Evolutionary conservation across 92 coral and sea anemone genomes (phyloP).

Genomic region (Porites rus): DNA sequence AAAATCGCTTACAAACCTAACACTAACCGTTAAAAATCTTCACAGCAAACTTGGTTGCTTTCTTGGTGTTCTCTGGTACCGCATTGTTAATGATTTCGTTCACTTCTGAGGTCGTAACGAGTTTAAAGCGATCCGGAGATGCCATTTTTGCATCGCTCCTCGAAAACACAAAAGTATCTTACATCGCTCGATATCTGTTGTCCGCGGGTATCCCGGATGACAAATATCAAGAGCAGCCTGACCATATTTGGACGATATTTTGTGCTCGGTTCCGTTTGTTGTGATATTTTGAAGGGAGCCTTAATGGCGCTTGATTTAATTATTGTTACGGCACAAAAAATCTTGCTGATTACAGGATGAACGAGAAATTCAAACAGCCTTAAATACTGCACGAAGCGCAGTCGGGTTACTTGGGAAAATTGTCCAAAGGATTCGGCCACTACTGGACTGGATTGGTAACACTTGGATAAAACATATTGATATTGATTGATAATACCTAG

Average conservation of each 20-base stretch:
- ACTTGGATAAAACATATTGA: no score
- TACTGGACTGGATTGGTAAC: no score
- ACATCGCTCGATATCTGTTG: slow-evolving; percentile 12
- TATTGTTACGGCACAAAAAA: no score
- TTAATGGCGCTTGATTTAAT: no score
- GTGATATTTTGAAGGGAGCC: no score
- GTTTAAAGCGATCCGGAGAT: slow-evolving; percentile 1
- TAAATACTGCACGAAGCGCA: no score
- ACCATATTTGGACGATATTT: not conserved
- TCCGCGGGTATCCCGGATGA: not conserved
- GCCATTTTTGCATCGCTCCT: not conserved
- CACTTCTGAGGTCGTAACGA: not conserved
- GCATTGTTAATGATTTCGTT: not conserved
- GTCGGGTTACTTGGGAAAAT: no score
- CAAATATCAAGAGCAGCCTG: not conserved
- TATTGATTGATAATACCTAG: no score
- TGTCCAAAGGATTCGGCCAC: no score
- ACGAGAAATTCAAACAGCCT: no score
- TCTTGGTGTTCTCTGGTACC: not conserved
- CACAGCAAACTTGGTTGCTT: slow-evolving; percentile 6
- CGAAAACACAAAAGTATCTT: not conserved
- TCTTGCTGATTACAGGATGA: no score
- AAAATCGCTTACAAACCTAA: not conserved
- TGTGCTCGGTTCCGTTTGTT: no score
- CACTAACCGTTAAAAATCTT: slow-evolving; percentile 22